Percentiles rank a stretch among this genome's conserved stretches.
phyloP scores from a whole-genome alignment of 1,140 invertebrate species.

The Drosophila pachea region DNA sequence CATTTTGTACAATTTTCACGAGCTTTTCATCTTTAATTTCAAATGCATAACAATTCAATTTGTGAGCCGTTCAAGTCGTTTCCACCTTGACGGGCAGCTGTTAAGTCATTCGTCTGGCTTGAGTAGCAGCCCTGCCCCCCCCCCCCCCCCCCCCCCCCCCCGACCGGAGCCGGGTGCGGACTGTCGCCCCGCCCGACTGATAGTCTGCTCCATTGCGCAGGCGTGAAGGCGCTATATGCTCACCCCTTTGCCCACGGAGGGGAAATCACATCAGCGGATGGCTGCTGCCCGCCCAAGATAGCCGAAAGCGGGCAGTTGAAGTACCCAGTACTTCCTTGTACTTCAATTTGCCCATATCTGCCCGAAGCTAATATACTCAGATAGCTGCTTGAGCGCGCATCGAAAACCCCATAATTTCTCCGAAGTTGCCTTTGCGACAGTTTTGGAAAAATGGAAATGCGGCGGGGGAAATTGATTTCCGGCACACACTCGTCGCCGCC shows the following conservation, averaged over 20 bases:
- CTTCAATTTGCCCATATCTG: too few species aligned
- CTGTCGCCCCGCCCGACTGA: too few species aligned
- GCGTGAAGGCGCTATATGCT: conserved; percentile 47
- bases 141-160: too few species aligned
- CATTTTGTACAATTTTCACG: conserved; percentile 37
- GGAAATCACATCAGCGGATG: too few species aligned
- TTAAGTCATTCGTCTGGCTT: conserved; percentile 7
- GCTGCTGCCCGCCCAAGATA: too few species aligned
- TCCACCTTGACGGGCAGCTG: conserved; percentile 17
- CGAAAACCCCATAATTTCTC: conserved; percentile 59
- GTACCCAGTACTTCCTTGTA: too few species aligned
- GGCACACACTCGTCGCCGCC: conserved; percentile 44
- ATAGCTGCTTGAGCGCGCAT: conserved; percentile 1
- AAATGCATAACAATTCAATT: conserved; percentile 65
- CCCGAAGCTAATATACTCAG: too few species aligned
- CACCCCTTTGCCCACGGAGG: background rate
- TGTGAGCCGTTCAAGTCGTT: conserved; percentile 48
- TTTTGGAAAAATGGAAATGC: conserved; percentile 7
- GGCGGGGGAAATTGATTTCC: conserved; percentile 63
- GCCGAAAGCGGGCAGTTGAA: too few species aligned
- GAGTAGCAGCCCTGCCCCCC: too few species aligned
- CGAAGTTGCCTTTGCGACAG: conserved; percentile 29
- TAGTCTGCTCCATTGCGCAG: conserved; percentile 46
- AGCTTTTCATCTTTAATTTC: conserved; percentile 46
- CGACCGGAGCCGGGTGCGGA: background rate